These are phyloP conservation scores for Scartelaos histophorus DNA, from an alignment of 2,113 vertebrate genomes.

Conservation along the genomic window DNA sequence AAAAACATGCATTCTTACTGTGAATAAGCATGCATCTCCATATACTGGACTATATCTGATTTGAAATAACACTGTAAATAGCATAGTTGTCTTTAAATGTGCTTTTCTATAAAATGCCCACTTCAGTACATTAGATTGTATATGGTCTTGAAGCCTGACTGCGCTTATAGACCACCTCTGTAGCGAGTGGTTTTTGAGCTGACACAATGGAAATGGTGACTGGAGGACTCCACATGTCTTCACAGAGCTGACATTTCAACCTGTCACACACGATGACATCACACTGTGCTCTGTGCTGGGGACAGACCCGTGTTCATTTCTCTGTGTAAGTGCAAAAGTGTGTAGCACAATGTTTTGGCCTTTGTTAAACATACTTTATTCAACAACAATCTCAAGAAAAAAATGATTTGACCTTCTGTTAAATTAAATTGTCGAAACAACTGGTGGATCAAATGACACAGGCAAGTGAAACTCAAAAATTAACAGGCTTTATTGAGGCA, in stretches of 20 bases:
- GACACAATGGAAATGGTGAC: conserved; percentile 46
- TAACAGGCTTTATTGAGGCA: too few species aligned
- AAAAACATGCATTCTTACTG: too few species aligned
- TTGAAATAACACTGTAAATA: too few species aligned
- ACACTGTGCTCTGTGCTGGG: conserved; percentile 52
- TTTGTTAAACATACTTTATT: conserved; percentile 15
- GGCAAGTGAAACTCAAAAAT: too few species aligned
- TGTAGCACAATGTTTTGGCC: conserved; percentile 16
- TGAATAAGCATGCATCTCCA: too few species aligned
- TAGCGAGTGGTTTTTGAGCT: conserved; percentile 36
- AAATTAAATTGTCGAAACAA: too few species aligned
- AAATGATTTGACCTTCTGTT: not conserved
- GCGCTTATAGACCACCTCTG: conserved; percentile 12
- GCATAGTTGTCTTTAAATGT: not conserved
- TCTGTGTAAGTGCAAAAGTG: not conserved
- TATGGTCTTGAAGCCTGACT: conserved; percentile 39
- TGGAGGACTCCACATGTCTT: conserved; percentile 27
- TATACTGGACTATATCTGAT: too few species aligned
- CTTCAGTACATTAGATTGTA: conserved; percentile 2
- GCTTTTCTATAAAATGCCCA: not conserved
- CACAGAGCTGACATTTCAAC: conserved; percentile 69
- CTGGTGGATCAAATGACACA: too few species aligned
- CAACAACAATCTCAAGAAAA: conserved; percentile 1
- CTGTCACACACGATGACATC: conserved; percentile 64
- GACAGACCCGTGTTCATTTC: conserved; percentile 19